Evolutionary conservation across 2,113 vertebrate genomes (phyloP).

Genomic region (Procavia capensis): DNA sequence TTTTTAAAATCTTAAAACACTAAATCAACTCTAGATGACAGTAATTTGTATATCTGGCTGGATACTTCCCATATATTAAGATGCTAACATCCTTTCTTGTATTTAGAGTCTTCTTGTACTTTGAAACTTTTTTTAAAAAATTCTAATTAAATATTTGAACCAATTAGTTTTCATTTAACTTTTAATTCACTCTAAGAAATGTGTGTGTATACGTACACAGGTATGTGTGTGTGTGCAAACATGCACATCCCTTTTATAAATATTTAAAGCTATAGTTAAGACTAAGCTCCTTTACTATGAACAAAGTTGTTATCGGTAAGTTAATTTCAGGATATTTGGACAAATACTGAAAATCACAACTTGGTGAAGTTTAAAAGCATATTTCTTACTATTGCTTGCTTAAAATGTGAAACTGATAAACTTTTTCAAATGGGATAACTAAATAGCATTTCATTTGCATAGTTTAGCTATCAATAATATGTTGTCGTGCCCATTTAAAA

Average conservation of each 20-base stretch:
- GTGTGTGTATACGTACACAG: background rate
- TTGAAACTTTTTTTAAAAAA: constrained; percentile 3
- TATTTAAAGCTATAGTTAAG: background rate
- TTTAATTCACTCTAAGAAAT: constrained; percentile 72
- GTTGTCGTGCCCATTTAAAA: background rate
- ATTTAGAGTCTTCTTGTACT: background rate
- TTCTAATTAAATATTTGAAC: constrained; percentile 69
- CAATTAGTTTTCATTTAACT: constrained; percentile 77
- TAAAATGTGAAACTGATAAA: constrained; percentile 65
- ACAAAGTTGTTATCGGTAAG: constrained; percentile 7
- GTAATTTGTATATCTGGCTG: background rate
- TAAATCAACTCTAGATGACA: background rate
- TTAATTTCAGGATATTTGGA: constrained; percentile 61
- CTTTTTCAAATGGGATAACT: constrained; percentile 59
- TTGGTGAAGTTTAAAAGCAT: constrained; percentile 49
- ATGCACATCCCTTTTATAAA: background rate
- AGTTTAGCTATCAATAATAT: background rate
- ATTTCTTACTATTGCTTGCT: constrained; percentile 61
- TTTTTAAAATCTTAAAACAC: background rate
- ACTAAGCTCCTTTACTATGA: no score
- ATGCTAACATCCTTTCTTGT: background rate
- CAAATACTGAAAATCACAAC: constrained; percentile 41
- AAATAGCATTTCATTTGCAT: constrained; percentile 6
- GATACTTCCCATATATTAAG: background rate
- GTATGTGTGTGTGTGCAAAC: fast-evolving